Percentiles rank a stretch among this genome's conserved stretches.
phyloP scores from a whole-genome alignment of 2,113 vertebrate species.

The Eulemur rufifrons region DNA sequence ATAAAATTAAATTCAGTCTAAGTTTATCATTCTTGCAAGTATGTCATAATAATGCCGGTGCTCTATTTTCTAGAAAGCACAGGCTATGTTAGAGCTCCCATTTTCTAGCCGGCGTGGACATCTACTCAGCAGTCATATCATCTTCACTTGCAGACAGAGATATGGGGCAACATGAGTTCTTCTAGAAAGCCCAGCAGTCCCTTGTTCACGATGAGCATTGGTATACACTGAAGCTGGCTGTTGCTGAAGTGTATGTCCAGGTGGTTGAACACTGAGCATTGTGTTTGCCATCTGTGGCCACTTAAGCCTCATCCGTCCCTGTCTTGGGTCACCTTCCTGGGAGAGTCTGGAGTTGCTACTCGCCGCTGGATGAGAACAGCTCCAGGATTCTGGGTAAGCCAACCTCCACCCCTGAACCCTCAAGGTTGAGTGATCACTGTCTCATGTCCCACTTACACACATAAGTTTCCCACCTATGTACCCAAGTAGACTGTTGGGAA shows the following conservation, averaged over 20 bases:
- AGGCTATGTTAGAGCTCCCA: background rate
- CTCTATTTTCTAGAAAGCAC: background rate
- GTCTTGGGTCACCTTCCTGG: background rate
- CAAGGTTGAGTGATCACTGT: background rate
- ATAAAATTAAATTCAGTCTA: background rate
- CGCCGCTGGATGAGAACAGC: background rate
- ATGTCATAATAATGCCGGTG: background rate
- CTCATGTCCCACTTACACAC: background rate
- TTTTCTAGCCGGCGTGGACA: background rate
- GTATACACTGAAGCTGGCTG: background rate
- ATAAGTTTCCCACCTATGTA: background rate
- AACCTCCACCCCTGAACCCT: background rate
- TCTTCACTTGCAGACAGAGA: background rate
- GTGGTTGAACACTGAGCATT: background rate
- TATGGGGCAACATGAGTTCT: background rate
- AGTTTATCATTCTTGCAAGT: background rate
- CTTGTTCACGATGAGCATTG: fast-evolving
- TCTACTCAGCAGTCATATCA: fast-evolving
- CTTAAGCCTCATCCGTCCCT: background rate
- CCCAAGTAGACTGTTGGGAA: background rate
- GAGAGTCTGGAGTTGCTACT: background rate
- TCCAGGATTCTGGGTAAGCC: background rate
- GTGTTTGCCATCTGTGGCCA: background rate
- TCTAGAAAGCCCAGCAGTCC: background rate
- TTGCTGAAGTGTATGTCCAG: background rate